A percentile compares a stretch with the other conserved stretches of the same genome.
phyloP scores from a whole-genome alignment of 2,888 invertebrate species.

The Xanthia togata region DNA sequence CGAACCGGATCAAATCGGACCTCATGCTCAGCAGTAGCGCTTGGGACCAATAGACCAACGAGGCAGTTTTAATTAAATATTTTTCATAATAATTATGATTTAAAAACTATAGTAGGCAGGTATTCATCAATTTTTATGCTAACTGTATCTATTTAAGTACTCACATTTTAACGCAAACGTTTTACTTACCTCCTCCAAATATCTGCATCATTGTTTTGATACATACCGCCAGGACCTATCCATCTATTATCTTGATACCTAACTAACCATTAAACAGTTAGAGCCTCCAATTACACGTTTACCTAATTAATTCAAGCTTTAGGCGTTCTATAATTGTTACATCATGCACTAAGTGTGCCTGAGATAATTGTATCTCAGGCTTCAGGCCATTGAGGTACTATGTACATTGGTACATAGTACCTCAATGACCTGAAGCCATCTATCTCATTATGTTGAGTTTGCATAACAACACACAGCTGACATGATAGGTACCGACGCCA shows the following conservation, averaged over 20 bases:
- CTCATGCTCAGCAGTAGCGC: too few species aligned
- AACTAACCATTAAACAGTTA: neutral
- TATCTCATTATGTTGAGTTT: conserved; percentile 3
- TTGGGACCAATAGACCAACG: too few species aligned
- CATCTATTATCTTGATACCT: neutral
- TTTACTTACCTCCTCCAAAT: neutral
- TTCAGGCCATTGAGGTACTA: too few species aligned
- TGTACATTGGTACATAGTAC: too few species aligned
- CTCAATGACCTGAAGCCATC: neutral
- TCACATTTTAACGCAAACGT: neutral
- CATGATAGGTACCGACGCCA: neutral
- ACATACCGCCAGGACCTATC: neutral
- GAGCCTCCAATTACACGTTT: neutral
- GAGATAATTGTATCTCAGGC: too few species aligned
- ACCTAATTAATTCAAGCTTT: conserved; percentile 5
- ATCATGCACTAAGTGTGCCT: conserved; percentile 8
- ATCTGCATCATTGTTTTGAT: neutral
- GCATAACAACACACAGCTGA: conserved; percentile 12
- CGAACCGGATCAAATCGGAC: too few species aligned
- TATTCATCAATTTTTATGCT: neutral
- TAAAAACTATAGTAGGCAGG: neutral
- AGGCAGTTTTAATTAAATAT: neutral
- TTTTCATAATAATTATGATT: neutral
- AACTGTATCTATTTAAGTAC: neutral
- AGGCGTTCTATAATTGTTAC: conserved; percentile 10